Evolutionary conservation across 2,888 invertebrate species (phyloP).

Genomic region (Pogonocherus hispidulus): DNA sequence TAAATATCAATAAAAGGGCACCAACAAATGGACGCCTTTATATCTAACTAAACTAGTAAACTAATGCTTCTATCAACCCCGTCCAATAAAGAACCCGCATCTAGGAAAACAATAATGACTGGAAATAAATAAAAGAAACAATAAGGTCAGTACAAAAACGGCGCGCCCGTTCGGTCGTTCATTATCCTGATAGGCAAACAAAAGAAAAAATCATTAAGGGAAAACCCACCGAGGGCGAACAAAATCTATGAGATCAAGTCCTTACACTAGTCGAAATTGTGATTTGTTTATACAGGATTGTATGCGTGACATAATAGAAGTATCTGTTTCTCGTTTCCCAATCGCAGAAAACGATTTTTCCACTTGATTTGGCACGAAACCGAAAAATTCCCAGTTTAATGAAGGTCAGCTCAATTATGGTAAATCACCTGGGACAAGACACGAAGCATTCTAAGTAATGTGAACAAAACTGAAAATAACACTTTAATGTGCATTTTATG

Average conservation of each 20-base stretch:
- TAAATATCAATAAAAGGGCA: not conserved
- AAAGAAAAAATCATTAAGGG: constrained; percentile 13
- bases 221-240: not conserved
- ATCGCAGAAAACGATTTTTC: not conserved
- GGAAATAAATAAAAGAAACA: constrained; percentile 4
- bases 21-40: not conserved
- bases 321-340: too few relatives aligned
- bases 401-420: constrained; percentile 1
- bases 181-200: constrained; percentile 17
- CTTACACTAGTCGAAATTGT: not conserved
- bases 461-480: not conserved
- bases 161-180: not conserved
- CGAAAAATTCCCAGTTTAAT: not conserved
- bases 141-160: constrained; percentile 1
- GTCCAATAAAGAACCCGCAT: not conserved
- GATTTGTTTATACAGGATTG: not conserved
- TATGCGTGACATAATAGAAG: not conserved
- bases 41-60: not conserved
- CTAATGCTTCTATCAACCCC: not conserved
- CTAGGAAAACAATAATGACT: not conserved
- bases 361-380: not conserved
- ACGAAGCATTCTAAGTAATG: not conserved
- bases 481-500: not conserved
- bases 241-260: not conserved
- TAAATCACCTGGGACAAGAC: not conserved